phyloP scores from a whole-genome alignment of 2,113 vertebrate species.

The Nycticorax nycticorax region DNA sequence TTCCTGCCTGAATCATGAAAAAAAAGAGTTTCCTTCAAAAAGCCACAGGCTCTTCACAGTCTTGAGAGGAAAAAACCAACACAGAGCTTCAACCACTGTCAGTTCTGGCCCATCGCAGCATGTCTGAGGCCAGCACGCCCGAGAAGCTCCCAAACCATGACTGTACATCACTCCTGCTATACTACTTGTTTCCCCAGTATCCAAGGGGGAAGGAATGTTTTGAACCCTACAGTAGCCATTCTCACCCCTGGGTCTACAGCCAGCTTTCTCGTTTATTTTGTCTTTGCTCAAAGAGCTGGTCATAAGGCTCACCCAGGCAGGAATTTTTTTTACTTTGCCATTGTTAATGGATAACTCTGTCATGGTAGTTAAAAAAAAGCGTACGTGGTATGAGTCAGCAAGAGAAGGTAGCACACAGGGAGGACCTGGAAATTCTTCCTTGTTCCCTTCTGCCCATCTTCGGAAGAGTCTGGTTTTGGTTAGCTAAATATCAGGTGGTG shows the following conservation, averaged over 20 bases:
- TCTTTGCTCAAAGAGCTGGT: background rate
- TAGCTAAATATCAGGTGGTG: background rate
- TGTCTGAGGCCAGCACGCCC: background rate
- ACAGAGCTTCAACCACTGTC: background rate
- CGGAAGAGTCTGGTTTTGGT: background rate
- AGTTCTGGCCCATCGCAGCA: background rate
- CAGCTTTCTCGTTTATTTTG: background rate
- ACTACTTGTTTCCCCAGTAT: background rate
- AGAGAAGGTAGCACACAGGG: background rate
- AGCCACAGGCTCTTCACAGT: background rate
- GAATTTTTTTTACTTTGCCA: background rate
- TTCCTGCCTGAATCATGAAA: background rate
- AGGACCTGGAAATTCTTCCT: background rate
- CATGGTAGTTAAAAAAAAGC: background rate
- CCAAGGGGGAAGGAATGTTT: background rate
- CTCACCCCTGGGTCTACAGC: background rate
- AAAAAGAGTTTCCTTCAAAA: background rate
- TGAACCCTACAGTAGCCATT: background rate
- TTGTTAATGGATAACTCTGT: constrained; percentile 10
- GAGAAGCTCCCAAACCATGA: background rate
- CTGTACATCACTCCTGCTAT: background rate
- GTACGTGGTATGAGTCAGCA: background rate
- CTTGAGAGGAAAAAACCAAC: background rate
- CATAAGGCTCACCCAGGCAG: background rate
- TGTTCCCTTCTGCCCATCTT: background rate